These are phyloP conservation scores for Hirudinaria manillensis DNA, from an alignment of 2,888 invertebrate genomes.

Conservation along the genomic window DNA sequence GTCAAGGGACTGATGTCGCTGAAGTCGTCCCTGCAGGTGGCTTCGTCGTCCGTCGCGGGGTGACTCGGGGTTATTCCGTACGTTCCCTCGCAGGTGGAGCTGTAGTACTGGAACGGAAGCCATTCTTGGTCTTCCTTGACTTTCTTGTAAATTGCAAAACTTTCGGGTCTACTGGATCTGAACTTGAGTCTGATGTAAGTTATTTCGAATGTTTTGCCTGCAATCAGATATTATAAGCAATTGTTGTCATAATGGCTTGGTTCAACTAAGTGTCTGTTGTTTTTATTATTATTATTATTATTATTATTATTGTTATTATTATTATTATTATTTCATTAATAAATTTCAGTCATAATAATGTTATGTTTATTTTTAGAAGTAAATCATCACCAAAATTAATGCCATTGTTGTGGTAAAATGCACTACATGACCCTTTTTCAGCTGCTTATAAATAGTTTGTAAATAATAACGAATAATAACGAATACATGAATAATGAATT, in stretches of 20 bases:
- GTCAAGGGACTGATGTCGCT: slow-evolving; percentile 92
- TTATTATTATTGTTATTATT: not conserved
- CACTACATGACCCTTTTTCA: too few species aligned
- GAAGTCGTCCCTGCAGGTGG: slow-evolving; percentile 95
- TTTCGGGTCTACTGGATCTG: slow-evolving; percentile 91
- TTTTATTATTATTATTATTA: not conserved
- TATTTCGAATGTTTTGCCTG: slow-evolving; percentile 92
- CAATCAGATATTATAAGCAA: not conserved
- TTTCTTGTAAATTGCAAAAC: slow-evolving; percentile 84
- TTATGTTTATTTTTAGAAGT: not conserved
- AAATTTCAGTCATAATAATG: not conserved
- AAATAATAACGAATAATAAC: too few species aligned
- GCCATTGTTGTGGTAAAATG: too few species aligned
- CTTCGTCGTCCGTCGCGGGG: slow-evolving; percentile 75
- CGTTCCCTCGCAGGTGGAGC: slow-evolving; percentile 48
- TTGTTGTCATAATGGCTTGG: not conserved
- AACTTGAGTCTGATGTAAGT: slow-evolving; percentile 89
- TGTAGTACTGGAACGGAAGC: slow-evolving; percentile 58
- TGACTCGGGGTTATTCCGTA: slow-evolving; percentile 42
- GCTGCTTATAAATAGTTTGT: too few species aligned
- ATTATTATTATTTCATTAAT: too few species aligned
- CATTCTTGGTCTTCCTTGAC: slow-evolving; percentile 58
- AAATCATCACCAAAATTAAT: too few species aligned
- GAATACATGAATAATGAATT: too few species aligned
- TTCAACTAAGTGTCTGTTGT: not conserved